Evolutionary conservation across 1,140 invertebrate genomes (phyloP).

Genomic region (Halesus radiatus): DNA sequence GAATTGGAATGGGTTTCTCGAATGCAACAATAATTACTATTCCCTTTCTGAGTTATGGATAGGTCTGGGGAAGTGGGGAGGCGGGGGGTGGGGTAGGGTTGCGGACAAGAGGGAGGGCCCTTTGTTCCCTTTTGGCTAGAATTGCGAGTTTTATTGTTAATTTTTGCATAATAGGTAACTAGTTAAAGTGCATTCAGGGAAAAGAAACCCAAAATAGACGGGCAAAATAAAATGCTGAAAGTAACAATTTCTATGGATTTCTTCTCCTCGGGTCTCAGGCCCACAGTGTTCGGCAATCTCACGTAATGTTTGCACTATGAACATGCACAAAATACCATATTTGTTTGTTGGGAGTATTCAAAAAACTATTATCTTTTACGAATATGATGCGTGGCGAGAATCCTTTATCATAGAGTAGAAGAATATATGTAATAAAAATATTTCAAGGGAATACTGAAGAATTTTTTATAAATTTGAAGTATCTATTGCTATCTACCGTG

Average conservation of each 20-base stretch:
- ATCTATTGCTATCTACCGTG: too few relatives aligned
- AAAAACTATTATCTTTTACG: slow-evolving; percentile 1
- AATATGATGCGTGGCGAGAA: background rate
- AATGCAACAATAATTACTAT: slow-evolving; percentile 31
- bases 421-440: too few relatives aligned
- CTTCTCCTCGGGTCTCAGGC: background rate
- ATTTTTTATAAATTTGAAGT: too few relatives aligned
- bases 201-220: slow-evolving; percentile 22
- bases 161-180: slow-evolving; percentile 48
- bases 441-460: too few relatives aligned
- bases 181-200: slow-evolving; percentile 47
- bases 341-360: slow-evolving; percentile 4
- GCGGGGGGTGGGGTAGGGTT: slow-evolving; percentile 5
- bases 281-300: background rate
- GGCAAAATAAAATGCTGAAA: slow-evolving; percentile 29
- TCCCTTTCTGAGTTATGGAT: slow-evolving; percentile 12
- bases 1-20: slow-evolving; percentile 33
- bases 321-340: slow-evolving; percentile 24
- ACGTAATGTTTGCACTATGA: slow-evolving; percentile 35
- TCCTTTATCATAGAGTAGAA: too few relatives aligned
- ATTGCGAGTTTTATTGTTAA: slow-evolving; percentile 46
- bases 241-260: slow-evolving; percentile 10
- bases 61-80: slow-evolving; percentile 1
- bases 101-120: slow-evolving; percentile 1
- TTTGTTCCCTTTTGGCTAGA: slow-evolving; percentile 31